These are phyloP conservation scores for Meliscaeva auricollis DNA, from an alignment of 2,888 invertebrate species.

Conservation along the genomic window DNA sequence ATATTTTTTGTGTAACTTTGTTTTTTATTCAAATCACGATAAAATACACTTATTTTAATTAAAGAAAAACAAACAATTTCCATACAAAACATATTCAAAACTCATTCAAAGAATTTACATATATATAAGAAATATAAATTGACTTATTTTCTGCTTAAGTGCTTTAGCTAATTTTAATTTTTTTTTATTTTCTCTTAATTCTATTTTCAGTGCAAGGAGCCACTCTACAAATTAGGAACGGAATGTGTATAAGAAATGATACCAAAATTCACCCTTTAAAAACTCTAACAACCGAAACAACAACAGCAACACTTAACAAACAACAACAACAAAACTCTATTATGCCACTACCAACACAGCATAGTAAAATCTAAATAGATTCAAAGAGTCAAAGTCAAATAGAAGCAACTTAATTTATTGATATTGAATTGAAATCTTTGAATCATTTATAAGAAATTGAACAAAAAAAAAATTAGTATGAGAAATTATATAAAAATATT, in stretches of 20 bases:
- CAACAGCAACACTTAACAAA: conserved; percentile 33
- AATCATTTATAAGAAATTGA: conserved; percentile 2
- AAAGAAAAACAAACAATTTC: background rate
- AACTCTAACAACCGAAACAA: too few species aligned
- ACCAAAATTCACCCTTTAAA: conserved; percentile 52
- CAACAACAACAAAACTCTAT: background rate
- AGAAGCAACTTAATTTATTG: conserved; percentile 8
- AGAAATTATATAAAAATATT: background rate
- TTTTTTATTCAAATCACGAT: too few species aligned
- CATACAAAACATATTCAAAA: background rate
- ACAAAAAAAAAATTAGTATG: conserved; percentile 7
- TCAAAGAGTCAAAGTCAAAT: conserved; percentile 20
- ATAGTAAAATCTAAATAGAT: background rate
- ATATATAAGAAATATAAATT: background rate
- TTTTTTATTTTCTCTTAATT: conserved; percentile 80
- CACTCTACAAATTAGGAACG: conserved; percentile 91
- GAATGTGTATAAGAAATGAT: conserved; percentile 88
- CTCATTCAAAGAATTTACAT: background rate
- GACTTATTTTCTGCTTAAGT: background rate
- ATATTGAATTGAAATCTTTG: conserved; percentile 6
- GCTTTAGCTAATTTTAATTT: conserved; percentile 18
- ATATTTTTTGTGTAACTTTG: too few species aligned
- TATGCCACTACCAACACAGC: conserved; percentile 11
- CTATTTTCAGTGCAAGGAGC: conserved; percentile 91
- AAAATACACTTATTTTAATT: too few species aligned